phyloP scores from a whole-genome alignment of 2,113 vertebrate species.

The Calypte anna region DNA sequence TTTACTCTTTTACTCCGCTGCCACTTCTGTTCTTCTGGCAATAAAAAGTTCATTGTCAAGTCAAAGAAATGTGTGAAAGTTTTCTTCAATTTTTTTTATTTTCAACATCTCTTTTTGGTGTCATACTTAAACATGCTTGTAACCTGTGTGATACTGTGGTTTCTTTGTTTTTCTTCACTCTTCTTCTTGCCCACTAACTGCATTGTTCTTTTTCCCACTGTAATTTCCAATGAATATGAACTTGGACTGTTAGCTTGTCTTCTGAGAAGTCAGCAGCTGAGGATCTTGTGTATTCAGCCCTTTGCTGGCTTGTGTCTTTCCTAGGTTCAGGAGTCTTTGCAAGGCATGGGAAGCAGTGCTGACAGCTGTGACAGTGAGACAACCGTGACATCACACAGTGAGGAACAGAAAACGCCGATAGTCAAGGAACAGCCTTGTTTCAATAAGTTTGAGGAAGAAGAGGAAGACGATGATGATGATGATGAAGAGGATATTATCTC shows the following conservation, averaged over 20 bases:
- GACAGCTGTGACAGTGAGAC: conserved; percentile 97
- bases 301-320: neutral
- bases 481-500: conserved; percentile 59
- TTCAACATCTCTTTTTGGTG: neutral
- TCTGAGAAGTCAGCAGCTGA: neutral
- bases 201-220: neutral
- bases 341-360: conserved; percentile 87
- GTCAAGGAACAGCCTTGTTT: conserved; percentile 78
- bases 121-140: neutral
- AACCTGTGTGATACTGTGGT: neutral
- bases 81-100: neutral
- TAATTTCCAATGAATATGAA: neutral
- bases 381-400: conserved; percentile 87
- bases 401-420: conserved; percentile 79
- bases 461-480: conserved; percentile 54
- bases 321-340: conserved; percentile 87
- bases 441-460: conserved; percentile 75
- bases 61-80: neutral
- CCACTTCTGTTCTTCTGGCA: neutral
- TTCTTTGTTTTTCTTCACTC: neutral
- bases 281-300: neutral
- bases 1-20: neutral
- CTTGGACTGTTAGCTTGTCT: neutral
- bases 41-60: neutral
- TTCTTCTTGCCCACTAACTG: neutral